These are phyloP conservation scores for Lontra canadensis DNA, from an alignment of 2,113 vertebrate genomes.

Conservation along the genomic window DNA sequence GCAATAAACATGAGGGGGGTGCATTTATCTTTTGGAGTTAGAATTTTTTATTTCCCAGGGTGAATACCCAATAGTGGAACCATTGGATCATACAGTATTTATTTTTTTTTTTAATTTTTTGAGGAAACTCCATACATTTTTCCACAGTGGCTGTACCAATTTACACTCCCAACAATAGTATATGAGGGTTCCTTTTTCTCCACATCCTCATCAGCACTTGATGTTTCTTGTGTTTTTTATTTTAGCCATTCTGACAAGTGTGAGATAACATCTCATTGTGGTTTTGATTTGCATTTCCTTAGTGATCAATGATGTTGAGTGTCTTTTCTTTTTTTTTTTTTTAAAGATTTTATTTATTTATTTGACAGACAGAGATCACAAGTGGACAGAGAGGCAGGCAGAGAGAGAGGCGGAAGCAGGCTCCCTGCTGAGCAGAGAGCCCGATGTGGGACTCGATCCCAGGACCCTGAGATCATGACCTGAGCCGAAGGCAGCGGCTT, in stretches of 20 bases:
- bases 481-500: no score
- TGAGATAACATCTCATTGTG: neutral
- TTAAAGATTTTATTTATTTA: no score
- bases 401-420: no score
- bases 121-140: neutral
- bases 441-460: no score
- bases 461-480: no score
- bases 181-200: neutral
- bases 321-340: no score
- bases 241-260: neutral
- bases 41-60: neutral
- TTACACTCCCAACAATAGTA: neutral
- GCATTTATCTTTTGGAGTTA: neutral
- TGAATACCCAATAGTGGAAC: neutral
- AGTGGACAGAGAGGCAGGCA: no score
- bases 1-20: neutral
- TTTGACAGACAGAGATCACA: no score
- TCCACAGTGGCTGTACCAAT: neutral
- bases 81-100: neutral
- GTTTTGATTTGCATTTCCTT: neutral
- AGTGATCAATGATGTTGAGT: neutral
- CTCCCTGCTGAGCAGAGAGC: no score
- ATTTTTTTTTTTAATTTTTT: neutral
- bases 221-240: neutral
- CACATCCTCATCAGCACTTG: neutral